Conservation (phyloP, 1,140 invertebrate genomes). For the Drosophila kurseongensis region DNA sequence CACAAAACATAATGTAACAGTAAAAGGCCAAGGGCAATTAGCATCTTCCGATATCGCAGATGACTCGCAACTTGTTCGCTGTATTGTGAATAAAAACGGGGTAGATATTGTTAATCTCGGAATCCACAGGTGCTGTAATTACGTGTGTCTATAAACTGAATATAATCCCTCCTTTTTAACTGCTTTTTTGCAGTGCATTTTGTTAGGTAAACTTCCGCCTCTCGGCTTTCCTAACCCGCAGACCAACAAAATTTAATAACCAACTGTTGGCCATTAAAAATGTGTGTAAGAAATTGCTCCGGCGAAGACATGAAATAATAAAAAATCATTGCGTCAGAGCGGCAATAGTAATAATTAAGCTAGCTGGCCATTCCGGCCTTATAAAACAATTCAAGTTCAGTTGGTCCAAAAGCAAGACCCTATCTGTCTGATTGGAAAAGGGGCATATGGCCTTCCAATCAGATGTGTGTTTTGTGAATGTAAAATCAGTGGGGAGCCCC, state of each 20-base stretch:
- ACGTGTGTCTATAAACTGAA: background rate
- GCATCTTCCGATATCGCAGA: conserved; percentile 27
- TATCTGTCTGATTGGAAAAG: conserved; percentile 11
- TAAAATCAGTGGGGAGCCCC: conserved; percentile 8
- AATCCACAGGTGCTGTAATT: conserved; percentile 2
- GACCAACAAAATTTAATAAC: conserved; percentile 21
- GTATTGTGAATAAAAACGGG: conserved; percentile 4
- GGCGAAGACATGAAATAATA: conserved; percentile 40
- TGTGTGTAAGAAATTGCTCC: conserved; percentile 23
- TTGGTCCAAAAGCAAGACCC: conserved; percentile 33
- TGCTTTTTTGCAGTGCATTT: conserved; percentile 23
- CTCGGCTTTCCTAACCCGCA: conserved; percentile 27
- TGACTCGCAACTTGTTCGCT: conserved; percentile 18
- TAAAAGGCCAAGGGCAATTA: conserved; percentile 62
- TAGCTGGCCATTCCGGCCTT: conserved; percentile 13
- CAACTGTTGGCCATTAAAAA: conserved; percentile 28
- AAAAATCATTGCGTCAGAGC: conserved; percentile 62
- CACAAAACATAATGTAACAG: background rate
- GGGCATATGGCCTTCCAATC: conserved; percentile 7
- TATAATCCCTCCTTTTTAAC: background rate
- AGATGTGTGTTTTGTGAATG: conserved; percentile 13
- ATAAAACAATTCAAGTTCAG: conserved; percentile 72
- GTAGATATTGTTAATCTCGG: background rate
- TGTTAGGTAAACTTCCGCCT: conserved; percentile 28
- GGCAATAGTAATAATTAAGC: conserved; percentile 45